phyloP scores from a whole-genome alignment of 2,113 vertebrate species.

The Rhinopomastus cyanomelas region DNA sequence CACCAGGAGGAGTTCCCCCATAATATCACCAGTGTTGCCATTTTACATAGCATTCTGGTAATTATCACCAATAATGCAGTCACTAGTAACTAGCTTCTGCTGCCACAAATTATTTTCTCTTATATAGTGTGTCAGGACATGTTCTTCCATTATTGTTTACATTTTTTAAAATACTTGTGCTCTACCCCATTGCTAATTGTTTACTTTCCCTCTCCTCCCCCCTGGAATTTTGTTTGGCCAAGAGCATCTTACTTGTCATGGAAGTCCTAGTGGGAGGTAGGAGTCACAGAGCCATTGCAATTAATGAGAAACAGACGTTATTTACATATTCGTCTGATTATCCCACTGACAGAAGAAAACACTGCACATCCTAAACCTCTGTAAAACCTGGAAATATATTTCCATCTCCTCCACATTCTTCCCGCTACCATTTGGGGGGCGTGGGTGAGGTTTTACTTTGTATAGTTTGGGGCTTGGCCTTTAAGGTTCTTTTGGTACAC shows the following conservation, averaged over 20 bases:
- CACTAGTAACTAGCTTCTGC: background rate
- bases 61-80: background rate
- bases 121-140: background rate
- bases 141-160: conserved; percentile 11
- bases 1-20: background rate
- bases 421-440: background rate
- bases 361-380: background rate
- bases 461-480: background rate
- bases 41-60: background rate
- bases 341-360: background rate
- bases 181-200: background rate
- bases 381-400: background rate
- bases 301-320: conserved; percentile 42
- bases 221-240: conserved; percentile 46
- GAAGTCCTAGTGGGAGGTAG: conserved; percentile 54
- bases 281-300: background rate
- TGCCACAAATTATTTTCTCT: background rate
- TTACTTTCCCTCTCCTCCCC: conserved; percentile 24
- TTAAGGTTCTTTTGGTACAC: background rate
- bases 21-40: background rate
- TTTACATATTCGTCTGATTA: conserved; percentile 13
- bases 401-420: background rate
- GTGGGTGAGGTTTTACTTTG: background rate
- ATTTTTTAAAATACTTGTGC: background rate
- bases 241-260: conserved; percentile 34